phyloP scores from a whole-genome alignment of 2,113 vertebrate species.

The Rhadina sibilatrix region DNA sequence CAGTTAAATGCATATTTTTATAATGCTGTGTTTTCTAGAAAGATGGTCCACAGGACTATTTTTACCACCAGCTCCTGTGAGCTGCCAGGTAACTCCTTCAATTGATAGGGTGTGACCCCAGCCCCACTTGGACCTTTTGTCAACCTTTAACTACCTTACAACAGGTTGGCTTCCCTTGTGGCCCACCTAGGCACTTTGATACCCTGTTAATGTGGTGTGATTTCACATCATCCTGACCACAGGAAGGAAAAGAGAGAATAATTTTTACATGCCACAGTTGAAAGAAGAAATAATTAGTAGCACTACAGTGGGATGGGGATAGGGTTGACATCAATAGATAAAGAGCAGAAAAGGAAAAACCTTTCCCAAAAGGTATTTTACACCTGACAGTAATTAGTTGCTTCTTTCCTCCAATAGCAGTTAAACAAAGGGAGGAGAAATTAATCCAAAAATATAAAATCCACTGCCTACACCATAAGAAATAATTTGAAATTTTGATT shows the following conservation, averaged over 20 bases:
- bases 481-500: background rate
- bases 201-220: background rate
- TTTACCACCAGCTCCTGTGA: background rate
- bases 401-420: background rate
- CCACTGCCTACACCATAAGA: background rate
- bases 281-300: background rate
- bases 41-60: background rate
- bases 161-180: background rate
- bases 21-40: background rate
- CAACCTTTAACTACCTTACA: background rate
- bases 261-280: background rate
- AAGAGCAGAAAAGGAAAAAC: background rate
- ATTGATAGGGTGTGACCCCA: background rate
- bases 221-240: background rate
- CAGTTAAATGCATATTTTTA: background rate
- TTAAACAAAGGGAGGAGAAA: background rate
- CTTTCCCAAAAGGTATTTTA: background rate
- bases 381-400: background rate
- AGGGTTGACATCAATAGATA: background rate
- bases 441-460: background rate
- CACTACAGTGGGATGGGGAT: no score
- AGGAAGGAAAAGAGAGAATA: background rate
- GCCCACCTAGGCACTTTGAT: background rate
- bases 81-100: background rate
- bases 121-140: background rate